Percentiles rank a stretch among this genome's conserved stretches.
These are phyloP conservation scores for Allolobophora icterica DNA, from an alignment of 2,888 invertebrate genomes.

Conservation along the genomic window DNA sequence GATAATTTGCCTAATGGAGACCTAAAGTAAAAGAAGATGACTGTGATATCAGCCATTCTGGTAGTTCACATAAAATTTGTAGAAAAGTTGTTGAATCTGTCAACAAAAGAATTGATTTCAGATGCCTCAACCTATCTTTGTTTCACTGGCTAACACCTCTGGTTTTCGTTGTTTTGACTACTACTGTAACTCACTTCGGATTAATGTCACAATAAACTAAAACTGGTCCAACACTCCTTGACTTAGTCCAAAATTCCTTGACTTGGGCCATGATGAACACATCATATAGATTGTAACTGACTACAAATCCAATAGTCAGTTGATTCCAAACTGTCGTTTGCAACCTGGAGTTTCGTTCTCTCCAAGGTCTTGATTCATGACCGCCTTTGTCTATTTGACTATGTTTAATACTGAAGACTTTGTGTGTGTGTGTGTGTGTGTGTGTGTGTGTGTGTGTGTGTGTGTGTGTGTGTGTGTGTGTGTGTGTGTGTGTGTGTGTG, in stretches of 20 bases:
- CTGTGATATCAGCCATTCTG: neutral
- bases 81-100: neutral
- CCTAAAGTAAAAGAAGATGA: neutral
- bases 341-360: neutral
- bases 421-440: no score
- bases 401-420: neutral
- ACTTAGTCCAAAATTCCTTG: no score
- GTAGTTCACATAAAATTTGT: neutral
- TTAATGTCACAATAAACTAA: neutral
- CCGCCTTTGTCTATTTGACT: neutral
- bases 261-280: no score
- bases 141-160: neutral
- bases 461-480: no score
- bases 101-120: neutral
- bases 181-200: neutral
- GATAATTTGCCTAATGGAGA: neutral
- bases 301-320: neutral
- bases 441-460: no score
- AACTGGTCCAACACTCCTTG: no score
- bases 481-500: no score
- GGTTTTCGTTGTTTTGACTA: no score
- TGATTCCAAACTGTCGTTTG: neutral
- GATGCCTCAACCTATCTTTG: neutral
- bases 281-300: no score
- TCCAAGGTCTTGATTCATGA: neutral